Evolutionary conservation across 2,113 vertebrate genomes (phyloP), one percentile per base, ranked within the genome.

Genomic region (Haplochromis vanheusdeni): DNA sequence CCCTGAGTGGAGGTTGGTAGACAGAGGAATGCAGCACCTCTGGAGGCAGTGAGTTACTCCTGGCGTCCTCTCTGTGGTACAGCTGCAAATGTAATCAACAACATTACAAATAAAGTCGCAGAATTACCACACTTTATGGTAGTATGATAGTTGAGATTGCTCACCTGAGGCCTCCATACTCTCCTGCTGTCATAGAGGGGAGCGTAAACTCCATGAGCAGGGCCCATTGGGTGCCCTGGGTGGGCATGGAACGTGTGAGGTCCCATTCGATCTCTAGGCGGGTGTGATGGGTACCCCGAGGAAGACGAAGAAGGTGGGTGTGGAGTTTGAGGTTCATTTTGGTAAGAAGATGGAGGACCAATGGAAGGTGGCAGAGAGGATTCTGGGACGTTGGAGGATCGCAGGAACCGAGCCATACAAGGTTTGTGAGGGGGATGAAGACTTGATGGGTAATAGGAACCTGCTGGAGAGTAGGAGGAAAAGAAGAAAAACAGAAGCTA

Each of bases 41-140:
- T 79, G 97, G 98, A 95, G 98, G 98, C 93, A 99, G 97, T 17
- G 98, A 99, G 95, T 98, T 99, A 92, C 98, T 99, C 95, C 98
- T 96, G 83, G 98, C 97, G 33, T 99, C 98, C 88, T 99, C 98
- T 82, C 98, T 95, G 92, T 98, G 98, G 94, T 99, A 99, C 95
- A 99, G 96, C 96, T 98, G 89, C 8, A 56, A 86, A 3, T 3
- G 77, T 6, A 60, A 73, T 23, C 19, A 28, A 37, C 49, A 55
- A 28, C 11, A 54, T 37, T 37, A 37, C 19, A 16, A 21, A 11
- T 7, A 17, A 42, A 81, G 45, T 42, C 4, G 13, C 13, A 45
- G 8, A 83, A 73, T n/a, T 5, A 73, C 28, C 16, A 31, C 17
- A 60, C 37, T 19, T 42, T 16, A 42, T 5, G 13, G 19, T 6